Percentiles rank a stretch among this genome's conserved stretches.
Evolutionary conservation across 2,888 invertebrate species (phyloP).

Genomic region (Slavum lentiscoides): DNA sequence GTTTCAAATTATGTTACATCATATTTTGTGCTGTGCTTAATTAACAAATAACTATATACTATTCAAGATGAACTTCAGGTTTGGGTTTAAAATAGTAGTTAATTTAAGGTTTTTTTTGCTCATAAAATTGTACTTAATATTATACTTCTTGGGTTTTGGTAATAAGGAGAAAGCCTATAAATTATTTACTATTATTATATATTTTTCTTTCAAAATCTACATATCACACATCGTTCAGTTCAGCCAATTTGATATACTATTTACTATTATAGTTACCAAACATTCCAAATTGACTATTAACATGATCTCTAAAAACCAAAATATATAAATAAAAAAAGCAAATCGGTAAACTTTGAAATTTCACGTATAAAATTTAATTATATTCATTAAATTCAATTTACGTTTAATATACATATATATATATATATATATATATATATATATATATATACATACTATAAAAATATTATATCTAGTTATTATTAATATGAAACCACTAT

Average conservation of each 20-base stretch:
- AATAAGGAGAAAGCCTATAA: background rate
- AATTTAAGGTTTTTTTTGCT: conserved; percentile 37
- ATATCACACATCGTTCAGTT: conserved; percentile 43
- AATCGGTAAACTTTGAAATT: conserved; percentile 7
- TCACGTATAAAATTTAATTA: conserved; percentile 23
- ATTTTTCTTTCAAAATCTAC: conserved; percentile 34
- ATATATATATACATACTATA: background rate
- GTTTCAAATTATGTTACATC: background rate
- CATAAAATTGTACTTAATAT: background rate
- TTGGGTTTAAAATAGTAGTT: conserved; percentile 18
- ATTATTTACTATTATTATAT: conserved; percentile 1
- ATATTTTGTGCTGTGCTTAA: conserved; percentile 1
- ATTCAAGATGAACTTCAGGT: conserved; percentile 3
- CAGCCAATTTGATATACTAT: conserved; percentile 42
- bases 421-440: background rate
- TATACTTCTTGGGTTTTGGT: conserved; percentile 9
- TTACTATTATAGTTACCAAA: conserved; percentile 45
- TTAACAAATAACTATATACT: conserved; percentile 8
- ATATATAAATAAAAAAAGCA: background rate
- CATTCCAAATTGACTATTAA: conserved; percentile 43
- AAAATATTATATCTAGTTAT: conserved; percentile 2
- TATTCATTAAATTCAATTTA: conserved; percentile 27
- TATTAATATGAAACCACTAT: conserved; percentile 48
- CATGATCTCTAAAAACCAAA: conserved; percentile 43
- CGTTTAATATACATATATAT: background rate